Percentiles rank a stretch among this genome's conserved stretches.
These are phyloP conservation scores for Ethmia dodecea DNA, from an alignment of 2,888 invertebrate species.

Conservation along the genomic window DNA sequence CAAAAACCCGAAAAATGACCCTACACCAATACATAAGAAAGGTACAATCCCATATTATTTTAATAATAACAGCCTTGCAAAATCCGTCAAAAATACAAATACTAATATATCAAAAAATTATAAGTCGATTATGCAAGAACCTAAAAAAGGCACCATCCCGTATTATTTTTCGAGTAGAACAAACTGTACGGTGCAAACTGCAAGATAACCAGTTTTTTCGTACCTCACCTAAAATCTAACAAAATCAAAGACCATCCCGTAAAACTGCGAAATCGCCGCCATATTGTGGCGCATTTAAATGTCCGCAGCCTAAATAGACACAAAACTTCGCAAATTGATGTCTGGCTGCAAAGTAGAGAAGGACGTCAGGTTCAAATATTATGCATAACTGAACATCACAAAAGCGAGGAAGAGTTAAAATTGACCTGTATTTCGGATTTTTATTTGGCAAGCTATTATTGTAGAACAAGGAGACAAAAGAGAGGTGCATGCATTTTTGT, in stretches of 20 bases:
- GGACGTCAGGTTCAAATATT: neutral
- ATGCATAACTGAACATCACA: conserved; percentile 1
- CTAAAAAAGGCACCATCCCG: conserved; percentile 1
- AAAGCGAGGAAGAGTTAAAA: neutral
- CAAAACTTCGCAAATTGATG: neutral
- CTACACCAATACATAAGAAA: neutral
- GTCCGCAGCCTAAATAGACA: neutral
- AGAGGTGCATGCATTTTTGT: conserved; percentile 1
- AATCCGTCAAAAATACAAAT: neutral
- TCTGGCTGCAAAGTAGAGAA: neutral
- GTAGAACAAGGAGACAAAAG: neutral
- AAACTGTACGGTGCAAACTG: neutral
- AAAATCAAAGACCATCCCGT: neutral
- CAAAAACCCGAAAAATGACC: neutral
- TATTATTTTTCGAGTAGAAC: neutral
- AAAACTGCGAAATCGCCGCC: neutral
- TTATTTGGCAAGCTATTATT: neutral
- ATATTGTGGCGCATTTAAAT: neutral
- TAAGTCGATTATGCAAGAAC: neutral
- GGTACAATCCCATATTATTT: conserved; percentile 1
- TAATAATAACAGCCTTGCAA: neutral
- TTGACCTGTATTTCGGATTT: neutral
- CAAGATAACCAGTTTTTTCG: conserved; percentile 1
- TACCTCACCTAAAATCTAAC: neutral
- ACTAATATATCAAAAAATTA: neutral